Conservation (phyloP, 1,140 invertebrate species). For the Drosophila subobscura region DNA sequence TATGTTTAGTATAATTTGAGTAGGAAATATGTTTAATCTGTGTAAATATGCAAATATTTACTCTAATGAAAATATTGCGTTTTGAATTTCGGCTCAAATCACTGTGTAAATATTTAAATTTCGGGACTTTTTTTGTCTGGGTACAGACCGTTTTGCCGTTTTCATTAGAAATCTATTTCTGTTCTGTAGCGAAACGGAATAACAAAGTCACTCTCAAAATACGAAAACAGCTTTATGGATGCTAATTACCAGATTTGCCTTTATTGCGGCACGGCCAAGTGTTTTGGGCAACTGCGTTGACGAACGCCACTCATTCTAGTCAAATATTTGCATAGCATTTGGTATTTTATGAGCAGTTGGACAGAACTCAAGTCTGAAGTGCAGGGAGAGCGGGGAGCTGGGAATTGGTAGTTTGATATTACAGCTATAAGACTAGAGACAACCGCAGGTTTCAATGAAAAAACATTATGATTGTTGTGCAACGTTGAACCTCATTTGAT, state of each 20-base stretch:
- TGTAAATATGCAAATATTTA: no score
- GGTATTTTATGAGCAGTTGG: no score
- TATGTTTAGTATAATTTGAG: no score
- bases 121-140: no score
- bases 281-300: not conserved
- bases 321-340: not conserved
- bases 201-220: not conserved
- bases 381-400: no score
- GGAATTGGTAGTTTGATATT: not conserved
- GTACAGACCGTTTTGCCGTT: not conserved
- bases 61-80: no score
- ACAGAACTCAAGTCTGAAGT: no score
- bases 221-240: not conserved
- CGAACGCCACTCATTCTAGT: not conserved
- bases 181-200: not conserved
- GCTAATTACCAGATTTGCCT: not conserved
- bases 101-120: no score
- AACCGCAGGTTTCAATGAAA: not conserved
- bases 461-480: conserved; percentile 1
- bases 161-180: conserved; percentile 21
- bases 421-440: not conserved
- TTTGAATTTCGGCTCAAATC: no score
- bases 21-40: no score
- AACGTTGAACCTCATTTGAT: not conserved
- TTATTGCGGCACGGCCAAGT: not conserved